Evolutionary conservation across 1,140 invertebrate species (phyloP).

Genomic region (Scaptomyza graminum): DNA sequence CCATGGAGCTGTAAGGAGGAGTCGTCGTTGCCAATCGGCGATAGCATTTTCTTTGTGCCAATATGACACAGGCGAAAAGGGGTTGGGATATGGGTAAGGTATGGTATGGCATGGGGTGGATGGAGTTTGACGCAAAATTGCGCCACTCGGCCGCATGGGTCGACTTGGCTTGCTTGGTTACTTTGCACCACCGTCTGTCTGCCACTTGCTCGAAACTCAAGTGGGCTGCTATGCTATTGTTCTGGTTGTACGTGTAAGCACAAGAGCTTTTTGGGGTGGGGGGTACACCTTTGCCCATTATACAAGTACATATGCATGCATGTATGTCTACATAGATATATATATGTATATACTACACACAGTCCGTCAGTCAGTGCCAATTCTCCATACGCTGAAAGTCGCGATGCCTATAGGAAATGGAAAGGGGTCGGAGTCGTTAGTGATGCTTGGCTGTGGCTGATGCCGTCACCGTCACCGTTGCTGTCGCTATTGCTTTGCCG

Average conservation of each 20-base stretch:
- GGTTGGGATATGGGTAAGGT: conserved; percentile 7
- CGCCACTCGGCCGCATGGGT: conserved; percentile 35
- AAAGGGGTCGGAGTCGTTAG: conserved; percentile 21
- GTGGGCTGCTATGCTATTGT: conserved; percentile 66
- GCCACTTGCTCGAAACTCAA: conserved; percentile 76
- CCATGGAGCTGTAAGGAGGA: conserved; percentile 45
- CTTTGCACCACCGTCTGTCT: conserved; percentile 36
- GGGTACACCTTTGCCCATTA: conserved; percentile 43
- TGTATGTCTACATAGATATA: neutral
- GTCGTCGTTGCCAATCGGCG: conserved; percentile 54
- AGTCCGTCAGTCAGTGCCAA: conserved; percentile 61
- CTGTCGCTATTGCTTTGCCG: conserved; percentile 54
- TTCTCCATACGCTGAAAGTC: conserved; percentile 57
- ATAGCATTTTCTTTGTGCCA: conserved; percentile 72
- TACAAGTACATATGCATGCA: neutral
- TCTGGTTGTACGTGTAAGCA: conserved; percentile 28
- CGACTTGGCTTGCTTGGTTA: conserved; percentile 30
- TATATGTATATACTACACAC: conserved; percentile 37
- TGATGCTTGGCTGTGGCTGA: conserved; percentile 40
- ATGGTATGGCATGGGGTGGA: conserved; percentile 3
- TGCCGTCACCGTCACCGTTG: conserved; percentile 19
- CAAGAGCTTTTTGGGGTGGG: conserved; percentile 10
- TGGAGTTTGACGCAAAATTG: conserved; percentile 51
- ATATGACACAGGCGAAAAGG: conserved; percentile 41
- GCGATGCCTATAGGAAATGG: conserved; percentile 41